phyloP scores from a whole-genome alignment of 1,140 invertebrate genomes.

The Nephotettix cincticeps region DNA sequence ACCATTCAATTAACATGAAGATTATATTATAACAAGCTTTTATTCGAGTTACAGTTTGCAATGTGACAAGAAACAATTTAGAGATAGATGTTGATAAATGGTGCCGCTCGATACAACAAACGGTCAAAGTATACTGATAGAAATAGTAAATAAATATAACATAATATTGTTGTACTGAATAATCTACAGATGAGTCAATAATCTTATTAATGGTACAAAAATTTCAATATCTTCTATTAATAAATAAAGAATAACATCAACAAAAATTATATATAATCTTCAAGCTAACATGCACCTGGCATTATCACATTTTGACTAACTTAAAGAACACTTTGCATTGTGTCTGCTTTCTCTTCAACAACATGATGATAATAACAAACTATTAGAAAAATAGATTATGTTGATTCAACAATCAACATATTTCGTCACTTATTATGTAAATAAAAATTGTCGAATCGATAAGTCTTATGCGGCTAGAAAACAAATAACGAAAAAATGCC shows the following conservation, averaged over 20 bases:
- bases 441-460: slow-evolving; percentile 9
- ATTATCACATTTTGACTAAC: slow-evolving; percentile 28
- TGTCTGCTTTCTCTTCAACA: slow-evolving; percentile 14
- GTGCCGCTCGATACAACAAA: neutral
- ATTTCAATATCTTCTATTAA: slow-evolving; percentile 4
- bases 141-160: neutral
- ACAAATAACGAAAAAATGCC: slow-evolving; percentile 18
- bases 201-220: neutral
- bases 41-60: neutral
- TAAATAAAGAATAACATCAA: slow-evolving; percentile 25
- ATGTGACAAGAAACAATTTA: neutral
- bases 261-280: slow-evolving; percentile 26
- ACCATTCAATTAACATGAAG: slow-evolving; percentile 24
- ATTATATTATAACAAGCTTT: slow-evolving; percentile 21
- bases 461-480: slow-evolving; percentile 18
- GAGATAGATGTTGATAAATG: neutral
- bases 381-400: slow-evolving; percentile 25
- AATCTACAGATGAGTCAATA: neutral
- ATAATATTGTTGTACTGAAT: neutral
- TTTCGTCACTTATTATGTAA: slow-evolving; percentile 14
- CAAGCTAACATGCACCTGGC: slow-evolving; percentile 28
- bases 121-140: neutral
- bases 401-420: slow-evolving; percentile 22
- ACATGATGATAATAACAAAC: slow-evolving; percentile 20
- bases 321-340: slow-evolving; percentile 22